phyloP scores from a whole-genome alignment of 1,140 invertebrate species.

The Drosophila baimaii region DNA sequence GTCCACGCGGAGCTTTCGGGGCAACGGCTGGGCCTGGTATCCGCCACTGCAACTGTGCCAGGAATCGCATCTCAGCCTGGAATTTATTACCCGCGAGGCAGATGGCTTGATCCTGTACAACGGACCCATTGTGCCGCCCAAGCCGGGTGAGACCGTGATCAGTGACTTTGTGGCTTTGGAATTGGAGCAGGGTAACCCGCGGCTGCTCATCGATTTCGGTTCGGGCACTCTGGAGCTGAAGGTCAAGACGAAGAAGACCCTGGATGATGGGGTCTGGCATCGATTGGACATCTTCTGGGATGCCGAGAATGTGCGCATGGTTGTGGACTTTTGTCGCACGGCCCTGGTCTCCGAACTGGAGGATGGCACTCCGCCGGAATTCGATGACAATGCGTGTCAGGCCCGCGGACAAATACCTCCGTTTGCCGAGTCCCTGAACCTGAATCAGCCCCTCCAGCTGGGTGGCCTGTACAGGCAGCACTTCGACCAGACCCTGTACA shows the following conservation, averaged over 20 bases:
- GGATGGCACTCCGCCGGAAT: conserved; percentile 85
- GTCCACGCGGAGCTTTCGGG: conserved; percentile 87
- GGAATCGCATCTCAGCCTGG: conserved; percentile 88
- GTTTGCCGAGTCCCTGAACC: conserved; percentile 89
- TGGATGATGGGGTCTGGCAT: conserved; percentile 90
- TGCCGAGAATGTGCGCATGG: conserved; percentile 87
- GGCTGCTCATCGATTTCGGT: conserved; percentile 89
- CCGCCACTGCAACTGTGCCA: conserved; percentile 88
- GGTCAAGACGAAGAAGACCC: conserved; percentile 86
- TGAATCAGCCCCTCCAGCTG: conserved; percentile 88
- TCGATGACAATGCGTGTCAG: conserved; percentile 87
- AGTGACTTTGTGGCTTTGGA: conserved; percentile 89
- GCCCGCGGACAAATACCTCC: conserved; percentile 87
- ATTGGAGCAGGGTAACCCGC: conserved; percentile 87
- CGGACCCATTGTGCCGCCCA: conserved; percentile 88
- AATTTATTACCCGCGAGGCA: conserved; percentile 88
- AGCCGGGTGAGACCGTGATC: conserved; percentile 85
- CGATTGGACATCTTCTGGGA: conserved; percentile 88
- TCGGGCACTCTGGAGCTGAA: conserved; percentile 87
- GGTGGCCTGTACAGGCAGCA: conserved; percentile 87
- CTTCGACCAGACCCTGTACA: conserved; percentile 85
- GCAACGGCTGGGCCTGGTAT: conserved; percentile 89
- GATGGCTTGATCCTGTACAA: conserved; percentile 89
- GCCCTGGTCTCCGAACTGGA: conserved; percentile 86
- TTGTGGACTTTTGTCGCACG: conserved; percentile 88